Base-by-base conservation (phyloP, 2,113 vertebrate genomes). In the Halcyon senegalensis region DNA sequence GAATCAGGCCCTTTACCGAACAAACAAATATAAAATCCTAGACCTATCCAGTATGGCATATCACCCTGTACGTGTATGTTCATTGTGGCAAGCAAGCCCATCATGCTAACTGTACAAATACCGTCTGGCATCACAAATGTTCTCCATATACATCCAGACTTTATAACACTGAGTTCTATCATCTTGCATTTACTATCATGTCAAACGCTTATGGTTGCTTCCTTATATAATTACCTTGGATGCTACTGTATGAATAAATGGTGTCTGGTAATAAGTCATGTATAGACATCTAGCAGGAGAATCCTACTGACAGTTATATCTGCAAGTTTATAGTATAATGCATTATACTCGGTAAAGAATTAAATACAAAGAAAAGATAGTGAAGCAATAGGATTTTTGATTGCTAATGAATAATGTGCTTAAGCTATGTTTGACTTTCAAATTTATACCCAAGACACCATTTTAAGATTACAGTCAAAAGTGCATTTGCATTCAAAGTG, bases 341-440 rank as follows among this genome's bases (percentile, higher is more conserved):
- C 18, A 27, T 60, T 79, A 21, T 53, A 69, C 33, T 69, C 50
- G n/a, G 20, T 84, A 79, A 91, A 66, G 20, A 69, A 70, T 37
- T 43, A 84, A 93, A 66, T 23, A 39, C 27, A 82, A 67, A 75
- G 43, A 44, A 90, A 77, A 74, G 77, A 53, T 7, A 35, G 50
- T 25, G 70, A 96, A 92, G 69, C 25, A 77, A 44, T 48, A 30
- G 74, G 55, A 35, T 63, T 79, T 66, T 51, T 59, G 53, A 73
- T 56, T 75, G 63, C 27, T 76, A 41, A 37, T 44, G 39, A 91
- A 35, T 11, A 14, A 43, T 53, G 75, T 59, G 58, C 77, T 89
- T 41, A 46, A 74, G 46, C 44, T 84, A 7, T 59, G 75, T 89
- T 84, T 96, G 90, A 89, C 75, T 95, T 91, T 81, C 84, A 92